phyloP scores from a whole-genome alignment of 2,888 invertebrate genomes.

The Ophioninae sp. region DNA sequence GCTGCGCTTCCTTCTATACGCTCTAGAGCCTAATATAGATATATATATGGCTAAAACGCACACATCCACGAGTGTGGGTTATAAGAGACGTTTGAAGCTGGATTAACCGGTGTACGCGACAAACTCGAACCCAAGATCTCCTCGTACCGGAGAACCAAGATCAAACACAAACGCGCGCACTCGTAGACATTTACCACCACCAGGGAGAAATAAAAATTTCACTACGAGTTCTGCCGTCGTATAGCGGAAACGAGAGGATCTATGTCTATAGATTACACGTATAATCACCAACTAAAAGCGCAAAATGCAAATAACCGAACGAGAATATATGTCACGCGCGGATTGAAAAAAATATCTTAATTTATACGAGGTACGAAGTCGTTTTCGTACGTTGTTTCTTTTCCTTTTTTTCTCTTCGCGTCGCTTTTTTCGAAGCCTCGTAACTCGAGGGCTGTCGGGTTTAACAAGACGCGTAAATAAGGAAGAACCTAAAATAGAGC shows the following conservation, averaged over 20 bases:
- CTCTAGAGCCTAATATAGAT: conserved; percentile 46
- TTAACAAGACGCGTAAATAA: neutral
- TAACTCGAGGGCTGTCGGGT: neutral
- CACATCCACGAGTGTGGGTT: conserved; percentile 9
- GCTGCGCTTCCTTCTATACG: conserved; percentile 56
- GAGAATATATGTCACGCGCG: neutral
- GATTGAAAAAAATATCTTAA: neutral
- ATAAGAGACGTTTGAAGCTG: conserved; percentile 18
- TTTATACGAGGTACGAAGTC: neutral
- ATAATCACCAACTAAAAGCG: neutral
- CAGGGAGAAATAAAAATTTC: neutral
- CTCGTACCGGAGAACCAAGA: conserved; percentile 21
- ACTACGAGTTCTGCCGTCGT: conserved; percentile 10
- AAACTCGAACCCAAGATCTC: conserved; percentile 48
- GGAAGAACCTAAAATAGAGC: neutral
- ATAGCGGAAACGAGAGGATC: neutral
- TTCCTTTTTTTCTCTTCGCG: neutral
- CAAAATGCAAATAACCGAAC: neutral
- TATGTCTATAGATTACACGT: neutral
- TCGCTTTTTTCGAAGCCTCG: neutral
- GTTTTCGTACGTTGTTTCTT: neutral
- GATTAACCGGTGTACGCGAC: conserved; percentile 45
- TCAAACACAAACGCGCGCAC: conserved; percentile 2
- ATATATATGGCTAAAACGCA: conserved; percentile 25
- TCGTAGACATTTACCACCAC: neutral